Base-by-base conservation (phyloP, 1,140 invertebrate genomes). In the Phymorhynchus buccinoides region DNA sequence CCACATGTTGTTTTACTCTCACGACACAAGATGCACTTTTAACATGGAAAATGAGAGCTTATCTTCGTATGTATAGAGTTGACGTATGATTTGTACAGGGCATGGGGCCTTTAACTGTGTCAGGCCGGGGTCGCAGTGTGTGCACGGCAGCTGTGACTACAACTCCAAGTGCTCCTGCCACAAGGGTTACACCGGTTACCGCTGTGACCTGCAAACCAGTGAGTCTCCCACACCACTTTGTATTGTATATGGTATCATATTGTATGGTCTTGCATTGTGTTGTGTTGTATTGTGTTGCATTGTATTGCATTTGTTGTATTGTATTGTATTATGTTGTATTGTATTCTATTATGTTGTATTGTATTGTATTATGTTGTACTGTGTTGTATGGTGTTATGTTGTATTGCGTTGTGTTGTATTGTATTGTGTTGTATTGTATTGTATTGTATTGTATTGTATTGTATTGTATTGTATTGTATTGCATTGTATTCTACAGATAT, bases 71-170 rank as follows among this genome's bases (percentile, higher is more conserved):
- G n/a, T 48, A 48, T 48, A 6, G 6, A 48, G 6, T 62, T 62
- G 27, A 48, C 84, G 78, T 42, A 83, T 77, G 22, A 35, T 79
- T 1, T 44, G 39, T 79, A 22, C 79, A 80, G 79, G 32, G 44
- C 79, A 56, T 3, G 42, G 44, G 22, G 79, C 42, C 7, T 80
- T 52, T 12, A 80, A 80, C 79, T 80, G 79, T 32, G 30, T 14
- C 44, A 27, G 79, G 41, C 79, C 79, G 12, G 79, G 79, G n/a
- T 80, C 79, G 42, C 30, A 30, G 48, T 80, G 79, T 56, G 79
- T 52, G 7, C 79, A 56, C 44, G 79, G 79, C 42, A 80, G 42
- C 42, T 80, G 79, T 37, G 79, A 80, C 48, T 80, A 52, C 79
- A 80, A 48, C 27, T 32, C n/a, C 79, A 32, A 48, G 48, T 80